Conservation (phyloP, 2,797 vertebrate species). For the Myripristis murdjan region DNA sequence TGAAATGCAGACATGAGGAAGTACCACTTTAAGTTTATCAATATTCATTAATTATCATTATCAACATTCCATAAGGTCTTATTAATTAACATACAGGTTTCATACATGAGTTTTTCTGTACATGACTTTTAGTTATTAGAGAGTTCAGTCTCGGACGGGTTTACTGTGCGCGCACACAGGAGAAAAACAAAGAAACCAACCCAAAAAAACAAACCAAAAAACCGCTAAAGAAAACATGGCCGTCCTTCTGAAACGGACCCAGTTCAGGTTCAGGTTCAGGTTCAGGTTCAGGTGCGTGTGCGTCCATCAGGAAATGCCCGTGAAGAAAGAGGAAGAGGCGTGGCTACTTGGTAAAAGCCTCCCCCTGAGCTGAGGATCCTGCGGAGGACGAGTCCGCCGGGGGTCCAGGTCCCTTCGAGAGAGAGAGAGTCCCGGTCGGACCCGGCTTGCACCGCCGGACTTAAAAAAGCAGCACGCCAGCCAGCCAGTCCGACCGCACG, state of each 20-base stretch:
- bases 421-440: conserved; percentile 39
- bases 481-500: conserved; percentile 40
- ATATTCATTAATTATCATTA: conserved; percentile 83
- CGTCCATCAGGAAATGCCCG: conserved; percentile 86
- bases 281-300: conserved; percentile 79
- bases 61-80: conserved; percentile 89
- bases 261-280: too few species aligned
- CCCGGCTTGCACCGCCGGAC: conserved; percentile 24
- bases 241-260: conserved; percentile 79
- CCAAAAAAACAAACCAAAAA: conserved; percentile 45
- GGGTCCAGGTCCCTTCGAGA: conserved; percentile 28
- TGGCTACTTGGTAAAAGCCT: conserved; percentile 77
- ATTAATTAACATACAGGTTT: conserved; percentile 85
- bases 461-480: conserved; percentile 33
- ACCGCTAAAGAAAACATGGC: conserved; percentile 75
- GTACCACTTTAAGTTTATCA: conserved; percentile 84
- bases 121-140: conserved; percentile 76
- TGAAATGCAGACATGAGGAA: conserved; percentile 87
- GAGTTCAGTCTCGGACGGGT: conserved; percentile 75
- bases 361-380: conserved; percentile 71
- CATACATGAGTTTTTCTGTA: conserved; percentile 83
- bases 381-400: conserved; percentile 42
- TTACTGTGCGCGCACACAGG: conserved; percentile 68
- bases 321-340: conserved; percentile 83
- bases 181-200: conserved; percentile 45